phyloP scores from a whole-genome alignment of 2,113 vertebrate species.

The Mesitornis unicolor region DNA sequence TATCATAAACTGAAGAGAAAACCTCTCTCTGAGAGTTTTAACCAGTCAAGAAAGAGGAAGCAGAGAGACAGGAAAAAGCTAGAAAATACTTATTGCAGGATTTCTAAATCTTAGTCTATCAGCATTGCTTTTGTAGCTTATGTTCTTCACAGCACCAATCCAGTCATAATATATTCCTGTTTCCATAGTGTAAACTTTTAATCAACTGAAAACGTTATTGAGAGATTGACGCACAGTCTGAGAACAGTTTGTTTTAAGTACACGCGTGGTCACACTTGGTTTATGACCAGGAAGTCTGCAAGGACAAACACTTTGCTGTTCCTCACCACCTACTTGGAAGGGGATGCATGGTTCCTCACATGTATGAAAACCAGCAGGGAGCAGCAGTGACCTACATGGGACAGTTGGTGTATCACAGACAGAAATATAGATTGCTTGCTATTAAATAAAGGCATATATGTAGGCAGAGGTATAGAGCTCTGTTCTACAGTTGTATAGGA shows the following conservation, averaged over 20 bases:
- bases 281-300: neutral
- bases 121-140: neutral
- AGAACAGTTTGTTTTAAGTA: neutral
- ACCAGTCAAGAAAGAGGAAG: neutral
- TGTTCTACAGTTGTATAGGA: neutral
- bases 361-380: neutral
- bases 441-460: neutral
- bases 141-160: neutral
- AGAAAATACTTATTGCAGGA: neutral
- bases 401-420: neutral
- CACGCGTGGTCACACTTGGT: neutral
- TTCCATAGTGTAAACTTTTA: neutral
- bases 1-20: neutral
- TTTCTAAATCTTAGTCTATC: neutral
- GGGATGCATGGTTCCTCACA: neutral
- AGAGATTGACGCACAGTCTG: neutral
- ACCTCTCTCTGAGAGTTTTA: neutral
- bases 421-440: neutral
- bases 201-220: neutral
- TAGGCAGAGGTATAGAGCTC: neutral
- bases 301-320: neutral
- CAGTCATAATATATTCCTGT: neutral
- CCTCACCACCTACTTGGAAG: neutral
- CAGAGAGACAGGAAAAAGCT: neutral
- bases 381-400: neutral